These are phyloP conservation scores for Lomographa bimaculata DNA, from an alignment of 2,888 invertebrate genomes.

Conservation along the genomic window DNA sequence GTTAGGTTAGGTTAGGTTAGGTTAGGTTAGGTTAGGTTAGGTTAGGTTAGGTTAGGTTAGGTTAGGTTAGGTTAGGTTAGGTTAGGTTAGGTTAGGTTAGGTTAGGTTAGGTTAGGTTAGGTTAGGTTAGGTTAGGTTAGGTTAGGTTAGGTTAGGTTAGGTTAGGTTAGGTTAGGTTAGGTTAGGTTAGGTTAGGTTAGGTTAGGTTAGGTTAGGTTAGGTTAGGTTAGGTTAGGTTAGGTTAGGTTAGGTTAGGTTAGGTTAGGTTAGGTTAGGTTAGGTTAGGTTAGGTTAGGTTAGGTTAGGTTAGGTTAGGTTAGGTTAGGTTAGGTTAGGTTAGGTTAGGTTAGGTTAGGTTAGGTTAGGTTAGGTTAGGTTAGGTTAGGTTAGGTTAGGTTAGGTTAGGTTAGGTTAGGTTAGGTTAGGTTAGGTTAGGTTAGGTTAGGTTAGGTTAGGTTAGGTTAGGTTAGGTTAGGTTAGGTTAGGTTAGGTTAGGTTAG, in stretches of 20 bases:
- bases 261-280: conserved; percentile 1
- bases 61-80: conserved; percentile 10
- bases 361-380: conserved; percentile 1
- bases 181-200: background rate
- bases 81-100: conserved; percentile 6
- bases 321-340: conserved; percentile 1
- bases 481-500: conserved; percentile 1
- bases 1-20: conserved; percentile 10
- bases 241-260: conserved; percentile 1
- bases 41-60: conserved; percentile 10
- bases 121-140: conserved; percentile 4
- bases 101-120: conserved; percentile 6
- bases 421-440: conserved; percentile 1
- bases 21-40: conserved; percentile 10
- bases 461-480: conserved; percentile 1
- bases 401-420: conserved; percentile 1
- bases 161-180: background rate
- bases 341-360: conserved; percentile 1
- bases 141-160: conserved; percentile 1
- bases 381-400: conserved; percentile 1
- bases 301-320: conserved; percentile 1
- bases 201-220: background rate
- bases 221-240: background rate
- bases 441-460: conserved; percentile 1
- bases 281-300: conserved; percentile 1